These are phyloP conservation scores for Meteorus colon DNA, from an alignment of 2,888 invertebrate species.

Conservation along the genomic window DNA sequence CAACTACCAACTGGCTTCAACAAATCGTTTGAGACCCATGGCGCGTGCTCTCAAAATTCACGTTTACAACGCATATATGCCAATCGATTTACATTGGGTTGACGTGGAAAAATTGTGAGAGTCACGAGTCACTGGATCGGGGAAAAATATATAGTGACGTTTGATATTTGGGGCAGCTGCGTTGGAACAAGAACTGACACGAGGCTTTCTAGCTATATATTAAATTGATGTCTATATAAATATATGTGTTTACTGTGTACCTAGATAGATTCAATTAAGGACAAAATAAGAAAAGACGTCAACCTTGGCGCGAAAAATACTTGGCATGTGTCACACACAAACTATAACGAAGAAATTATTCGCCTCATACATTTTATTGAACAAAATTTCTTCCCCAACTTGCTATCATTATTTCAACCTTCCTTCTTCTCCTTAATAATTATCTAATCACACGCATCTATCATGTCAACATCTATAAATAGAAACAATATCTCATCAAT, in stretches of 20 bases:
- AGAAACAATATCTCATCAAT: no score
- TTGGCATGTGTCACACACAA: slow-evolving; percentile 42
- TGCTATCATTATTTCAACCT: no score
- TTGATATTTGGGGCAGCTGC: slow-evolving; percentile 32
- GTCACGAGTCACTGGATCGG: neutral
- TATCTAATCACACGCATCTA: no score
- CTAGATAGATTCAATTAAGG: slow-evolving; percentile 4
- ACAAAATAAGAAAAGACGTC: slow-evolving; percentile 40
- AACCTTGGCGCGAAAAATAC: slow-evolving; percentile 45
- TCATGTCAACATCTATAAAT: no score
- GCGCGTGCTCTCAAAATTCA: slow-evolving; percentile 27
- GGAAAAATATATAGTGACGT: slow-evolving; percentile 25
- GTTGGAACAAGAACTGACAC: slow-evolving; percentile 10
- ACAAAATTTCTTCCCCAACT: no score
- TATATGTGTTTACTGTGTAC: slow-evolving; percentile 21
- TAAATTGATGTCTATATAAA: slow-evolving; percentile 24
- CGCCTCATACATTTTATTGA: slow-evolving; percentile 26
- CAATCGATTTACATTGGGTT: slow-evolving; percentile 24
- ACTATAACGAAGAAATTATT: slow-evolving; percentile 30
- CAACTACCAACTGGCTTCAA: slow-evolving; percentile 8
- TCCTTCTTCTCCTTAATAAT: no score
- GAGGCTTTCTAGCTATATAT: neutral
- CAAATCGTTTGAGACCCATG: neutral
- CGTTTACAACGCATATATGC: neutral
- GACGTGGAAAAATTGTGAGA: slow-evolving; percentile 25